Base-by-base conservation (phyloP, 2,113 vertebrate genomes). In the Apistogramma diplotaenia region DNA sequence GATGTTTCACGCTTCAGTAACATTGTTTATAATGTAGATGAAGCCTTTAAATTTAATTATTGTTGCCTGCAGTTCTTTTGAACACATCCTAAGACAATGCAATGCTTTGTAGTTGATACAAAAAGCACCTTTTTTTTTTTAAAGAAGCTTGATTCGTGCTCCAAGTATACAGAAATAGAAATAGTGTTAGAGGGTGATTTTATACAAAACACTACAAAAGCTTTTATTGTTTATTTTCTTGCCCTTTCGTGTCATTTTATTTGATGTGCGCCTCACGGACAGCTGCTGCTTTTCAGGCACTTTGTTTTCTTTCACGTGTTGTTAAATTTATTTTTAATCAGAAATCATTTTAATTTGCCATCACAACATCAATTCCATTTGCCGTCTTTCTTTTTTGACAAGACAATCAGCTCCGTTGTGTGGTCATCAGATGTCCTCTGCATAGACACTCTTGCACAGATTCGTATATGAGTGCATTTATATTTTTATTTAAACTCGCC, bases 61-160 rank as follows among this genome's bases (percentile, higher is more conserved):
- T 11, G 85, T 92, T 92, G 92, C 91, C 91, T 92, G 91, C 90
- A 82, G 91, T 92, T 93, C 88, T 85, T 90, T 91, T 90, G 90
- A 93, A 91, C 90, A 89, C 91, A 90, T 89, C 83, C 74, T 86
- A 71, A 92, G 84, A 93, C 92, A 91, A 93, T 94, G 93, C 93
- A 94, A 90, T 90, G 91, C 91, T 93, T 90, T 96, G 95, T 96
- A 97, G 96, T 96, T 94, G 95, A 96, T 94, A 93, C 89, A 90
- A 91, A 85, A 89, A 89, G 89, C 93, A 93, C 90, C 77, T 93
- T 93, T 89, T 89, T 88, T 88, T 33, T 33, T 29, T n/a, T n/a
- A n/a, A 33, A 87, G 75, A 90, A 70, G 71, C 82, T 88, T 82
- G 80, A 87, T 86, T 89, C 80, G 79, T 84, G 61, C 67, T 86